phyloP scores from a whole-genome alignment of 2,888 invertebrate genomes.

The Rhingia rostrata region DNA sequence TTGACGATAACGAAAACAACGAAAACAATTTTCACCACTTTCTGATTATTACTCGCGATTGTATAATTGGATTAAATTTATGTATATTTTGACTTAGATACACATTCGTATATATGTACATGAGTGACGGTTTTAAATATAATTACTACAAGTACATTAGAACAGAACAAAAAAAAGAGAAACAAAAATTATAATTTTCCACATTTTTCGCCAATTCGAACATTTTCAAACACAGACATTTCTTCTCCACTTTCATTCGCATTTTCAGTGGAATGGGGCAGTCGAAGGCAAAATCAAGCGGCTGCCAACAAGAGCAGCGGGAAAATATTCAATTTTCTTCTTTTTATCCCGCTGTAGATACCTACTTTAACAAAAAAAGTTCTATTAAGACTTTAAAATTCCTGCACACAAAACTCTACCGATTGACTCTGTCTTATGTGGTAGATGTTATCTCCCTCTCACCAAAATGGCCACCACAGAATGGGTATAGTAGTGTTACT shows the following conservation, averaged over 20 bases:
- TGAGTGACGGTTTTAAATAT: slow-evolving; percentile 56
- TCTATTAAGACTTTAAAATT: slow-evolving; percentile 63
- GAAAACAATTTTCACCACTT: slow-evolving; percentile 28
- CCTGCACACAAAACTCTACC: not conserved
- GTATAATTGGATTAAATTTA: slow-evolving; percentile 63
- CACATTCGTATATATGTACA: slow-evolving; percentile 29
- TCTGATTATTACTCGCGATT: slow-evolving; percentile 66
- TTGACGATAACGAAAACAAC: not conserved
- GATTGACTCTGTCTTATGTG: slow-evolving; percentile 31
- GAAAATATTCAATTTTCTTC: slow-evolving; percentile 31
- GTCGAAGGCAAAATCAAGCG: not conserved
- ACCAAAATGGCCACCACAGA: slow-evolving; percentile 67
- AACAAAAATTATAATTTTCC: slow-evolving; percentile 36
- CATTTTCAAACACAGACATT: slow-evolving; percentile 35
- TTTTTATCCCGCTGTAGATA: slow-evolving; percentile 55
- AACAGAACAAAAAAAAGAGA: slow-evolving; percentile 15
- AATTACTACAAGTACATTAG: slow-evolving; percentile 33
- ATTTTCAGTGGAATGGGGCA: slow-evolving; percentile 15
- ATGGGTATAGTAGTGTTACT: not conserved
- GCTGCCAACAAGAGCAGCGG: slow-evolving; percentile 26
- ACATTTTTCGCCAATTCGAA: slow-evolving; percentile 57
- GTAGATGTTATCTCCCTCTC: slow-evolving; percentile 23
- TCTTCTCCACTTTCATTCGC: not conserved
- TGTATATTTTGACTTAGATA: slow-evolving; percentile 11
- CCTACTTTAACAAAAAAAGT: slow-evolving; percentile 61